phyloP scores from a whole-genome alignment of 37 sponge, comb jelly and placozoan species.

The Cladorhizidae sp. region DNA sequence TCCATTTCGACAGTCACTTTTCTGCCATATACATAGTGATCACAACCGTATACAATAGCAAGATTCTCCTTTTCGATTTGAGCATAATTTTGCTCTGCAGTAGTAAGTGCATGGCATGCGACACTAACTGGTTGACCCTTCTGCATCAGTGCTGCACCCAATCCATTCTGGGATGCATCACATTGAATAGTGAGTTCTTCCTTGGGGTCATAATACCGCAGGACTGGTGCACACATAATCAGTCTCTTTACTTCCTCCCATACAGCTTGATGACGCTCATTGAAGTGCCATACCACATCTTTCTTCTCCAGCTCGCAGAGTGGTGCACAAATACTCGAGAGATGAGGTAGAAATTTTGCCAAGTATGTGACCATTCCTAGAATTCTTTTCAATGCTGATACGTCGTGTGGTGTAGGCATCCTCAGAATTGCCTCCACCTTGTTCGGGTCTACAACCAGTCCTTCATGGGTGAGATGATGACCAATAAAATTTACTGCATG shows the following conservation, averaged over 20 bases:
- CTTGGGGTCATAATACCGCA: constrained; percentile 6
- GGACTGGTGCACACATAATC: constrained; percentile 23
- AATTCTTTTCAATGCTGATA: constrained; percentile 32
- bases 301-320: constrained; percentile 14
- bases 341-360: constrained; percentile 61
- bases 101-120: no score
- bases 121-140: no score
- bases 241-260: constrained; percentile 18
- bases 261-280: neutral
- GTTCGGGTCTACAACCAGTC: constrained; percentile 11
- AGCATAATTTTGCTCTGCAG: no score
- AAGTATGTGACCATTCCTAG: constrained; percentile 40
- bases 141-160: constrained; percentile 50
- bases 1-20: no score
- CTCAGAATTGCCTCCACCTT: constrained; percentile 40
- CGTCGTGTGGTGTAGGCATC: constrained; percentile 54
- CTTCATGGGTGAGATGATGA: neutral
- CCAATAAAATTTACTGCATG: constrained; percentile 3
- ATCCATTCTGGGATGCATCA: constrained; percentile 22
- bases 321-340: constrained; percentile 10
- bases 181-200: constrained; percentile 24
- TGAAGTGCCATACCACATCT: neutral
- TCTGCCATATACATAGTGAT: no score
- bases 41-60: no score
- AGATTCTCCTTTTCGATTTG: no score